Percentiles rank a stretch among this genome's conserved stretches.
These are phyloP conservation scores for rat (Rattus norvegicus) DNA, from an alignment of 2,113 vertebrate genomes.

Conservation along the genomic window DNA sequence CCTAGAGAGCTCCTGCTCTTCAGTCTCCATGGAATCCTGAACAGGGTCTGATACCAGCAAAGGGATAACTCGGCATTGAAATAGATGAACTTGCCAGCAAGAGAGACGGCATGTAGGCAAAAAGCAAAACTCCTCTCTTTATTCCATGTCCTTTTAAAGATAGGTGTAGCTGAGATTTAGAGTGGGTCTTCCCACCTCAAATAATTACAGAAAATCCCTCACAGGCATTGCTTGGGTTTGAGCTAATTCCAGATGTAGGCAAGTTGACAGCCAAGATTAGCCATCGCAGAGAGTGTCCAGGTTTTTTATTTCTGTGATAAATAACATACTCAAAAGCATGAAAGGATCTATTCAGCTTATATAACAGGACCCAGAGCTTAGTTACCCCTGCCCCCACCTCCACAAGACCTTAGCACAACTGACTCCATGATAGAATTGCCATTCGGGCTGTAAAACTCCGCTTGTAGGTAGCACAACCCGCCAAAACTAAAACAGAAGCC, in stretches of 20 bases:
- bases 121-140: neutral
- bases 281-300: neutral
- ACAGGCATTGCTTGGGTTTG: neutral
- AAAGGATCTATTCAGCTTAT: neutral
- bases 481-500: neutral
- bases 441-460: neutral
- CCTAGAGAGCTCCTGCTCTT: neutral
- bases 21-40: neutral
- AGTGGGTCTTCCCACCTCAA: neutral
- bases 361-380: neutral
- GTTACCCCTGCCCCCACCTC: too few relatives aligned
- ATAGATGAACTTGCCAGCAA: neutral
- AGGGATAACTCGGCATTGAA: neutral
- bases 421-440: neutral
- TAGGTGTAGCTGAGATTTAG: neutral
- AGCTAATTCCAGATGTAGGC: neutral
- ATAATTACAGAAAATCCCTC: neutral
- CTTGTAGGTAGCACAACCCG: neutral
- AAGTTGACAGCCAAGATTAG: neutral
- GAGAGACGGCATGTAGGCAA: neutral
- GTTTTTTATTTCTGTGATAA: neutral
- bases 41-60: neutral
- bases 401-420: neutral
- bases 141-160: neutral
- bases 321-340: neutral